Base-by-base conservation (phyloP, 2,113 vertebrate species). In the Plotosus lineatus region DNA sequence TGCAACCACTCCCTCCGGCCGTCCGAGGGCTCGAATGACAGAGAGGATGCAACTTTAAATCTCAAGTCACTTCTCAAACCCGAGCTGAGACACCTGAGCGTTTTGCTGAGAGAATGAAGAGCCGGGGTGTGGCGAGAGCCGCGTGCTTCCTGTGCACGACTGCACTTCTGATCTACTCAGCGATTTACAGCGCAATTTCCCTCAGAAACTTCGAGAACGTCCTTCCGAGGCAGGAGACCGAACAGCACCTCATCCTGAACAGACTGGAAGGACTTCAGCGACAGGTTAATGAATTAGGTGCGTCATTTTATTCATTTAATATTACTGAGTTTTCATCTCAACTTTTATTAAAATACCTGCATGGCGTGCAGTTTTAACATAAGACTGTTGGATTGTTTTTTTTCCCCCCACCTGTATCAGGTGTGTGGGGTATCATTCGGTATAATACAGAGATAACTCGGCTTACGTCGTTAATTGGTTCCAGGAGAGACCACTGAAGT, bases 191-290 rank as follows among this genome's bases (percentile, higher is more conserved):
- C 0, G 19, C n/a, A 0, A 4, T 58, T 7, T 51, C 65, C 11
- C 11, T 28, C 36, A 66, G 31, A 65, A 23, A 46, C n/a, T 63
- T 5, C 31, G 6, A n/a, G n/a, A 23, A 63, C 11, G 58, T 65
- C 6, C 3, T 23, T 7, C 75, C n/a, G 7, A 50, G 68, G 26
- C 17, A 44, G n/a, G 36, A 36, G 4, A 36, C 1, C 3, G 7
- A 23, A 1, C 17, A 60, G 42, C 10, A 56, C 11, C 80, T 84
- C 14, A 84, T 92, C 17, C 65, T 88, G 3, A 38, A 33, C 23
- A 89, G 81, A 80, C 82, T 92, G 86, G 82, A 89, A 2, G 85
- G 77, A 68, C 86, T 92, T 60, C 89, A 92, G 44, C 23, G 4
- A 0, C 53, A 87, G 46, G 85, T 93, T 56, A 36, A 79, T 51